Evolutionary conservation across 2,113 vertebrate genomes (phyloP).

Genomic region (Sapajus apella): DNA sequence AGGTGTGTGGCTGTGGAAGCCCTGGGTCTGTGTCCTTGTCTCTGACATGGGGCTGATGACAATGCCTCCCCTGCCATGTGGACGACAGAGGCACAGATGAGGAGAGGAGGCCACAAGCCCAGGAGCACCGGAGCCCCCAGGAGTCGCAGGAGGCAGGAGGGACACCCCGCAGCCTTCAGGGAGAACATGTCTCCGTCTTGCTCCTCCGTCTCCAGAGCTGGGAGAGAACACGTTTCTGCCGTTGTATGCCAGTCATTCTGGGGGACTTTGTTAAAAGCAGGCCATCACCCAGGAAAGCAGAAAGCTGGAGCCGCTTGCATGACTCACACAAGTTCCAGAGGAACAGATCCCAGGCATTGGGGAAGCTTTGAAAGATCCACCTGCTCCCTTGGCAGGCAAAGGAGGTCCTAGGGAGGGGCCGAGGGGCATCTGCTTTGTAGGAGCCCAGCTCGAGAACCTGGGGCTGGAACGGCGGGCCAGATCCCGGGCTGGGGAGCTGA

Average conservation of each 20-base stretch:
- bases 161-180: neutral
- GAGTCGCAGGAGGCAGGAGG: neutral
- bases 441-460: neutral
- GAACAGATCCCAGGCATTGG: neutral
- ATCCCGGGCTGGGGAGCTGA: neutral
- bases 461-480: too few species aligned
- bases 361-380: too few species aligned
- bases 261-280: neutral
- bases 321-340: neutral
- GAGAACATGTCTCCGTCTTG: neutral
- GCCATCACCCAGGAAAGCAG: neutral
- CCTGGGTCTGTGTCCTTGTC: neutral
- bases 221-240: accelerated
- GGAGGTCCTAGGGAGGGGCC: accelerated
- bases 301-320: neutral
- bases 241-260: neutral
- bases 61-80: neutral
- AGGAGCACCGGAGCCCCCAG: accelerated
- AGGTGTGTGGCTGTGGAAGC: too few species aligned
- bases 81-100: neutral
- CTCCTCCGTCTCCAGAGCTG: neutral
- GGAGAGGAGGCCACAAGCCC: neutral
- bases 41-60: neutral
- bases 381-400: neutral
- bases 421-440: neutral